Evolutionary conservation across 2,888 invertebrate genomes (phyloP), one percentile per base, ranked within the genome.

Genomic region (Drosophila stalkeri): DNA sequence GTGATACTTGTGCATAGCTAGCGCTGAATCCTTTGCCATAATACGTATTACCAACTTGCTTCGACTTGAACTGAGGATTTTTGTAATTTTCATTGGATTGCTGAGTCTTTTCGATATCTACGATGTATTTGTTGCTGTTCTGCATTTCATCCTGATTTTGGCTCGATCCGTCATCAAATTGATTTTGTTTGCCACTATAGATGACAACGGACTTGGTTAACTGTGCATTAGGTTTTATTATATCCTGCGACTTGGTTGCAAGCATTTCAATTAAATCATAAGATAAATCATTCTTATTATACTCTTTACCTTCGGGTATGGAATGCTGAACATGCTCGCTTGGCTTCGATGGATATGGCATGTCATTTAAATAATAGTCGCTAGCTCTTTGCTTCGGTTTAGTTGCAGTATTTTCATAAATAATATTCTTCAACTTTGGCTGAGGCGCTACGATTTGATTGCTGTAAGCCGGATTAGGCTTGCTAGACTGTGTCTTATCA

Each of bases 1-100:
- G 41, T n/a, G 35, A 18, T 33, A 9, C 18, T 27, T 67, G 11
- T 6, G 43, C 41, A 44, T 64, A 63, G 55, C 35, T 43, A 11
- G 12, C 39, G 41, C 14, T 20, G 31, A 56, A 33, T 7, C 4
- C 57, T n/a, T 54, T 55, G 20, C 46, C 18, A 27, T 20, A 14
- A 27, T 55, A 39, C 9, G 46, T 20, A 12, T 7, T 14, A 27
- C 4, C 51, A n/a, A 33, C 7, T 14, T n/a, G 35, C 11, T 16
- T 8, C 0, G 44, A 8, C n/a, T 37, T 63, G n/a, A 27, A 14
- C 18, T 44, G n/a, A 8, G 23, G 7, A 6, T 12, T 31, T 11
- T 43, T 35, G n/a, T 23, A n/a, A 5, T 1, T n/a, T 3, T n/a
- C n/a, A 3, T 23, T 35, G 0, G 4, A 18, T 23, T 52, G 18